Evolutionary conservation across 2,113 vertebrate genomes (phyloP).

Genomic region (Sphaerodactylus townsendi): DNA sequence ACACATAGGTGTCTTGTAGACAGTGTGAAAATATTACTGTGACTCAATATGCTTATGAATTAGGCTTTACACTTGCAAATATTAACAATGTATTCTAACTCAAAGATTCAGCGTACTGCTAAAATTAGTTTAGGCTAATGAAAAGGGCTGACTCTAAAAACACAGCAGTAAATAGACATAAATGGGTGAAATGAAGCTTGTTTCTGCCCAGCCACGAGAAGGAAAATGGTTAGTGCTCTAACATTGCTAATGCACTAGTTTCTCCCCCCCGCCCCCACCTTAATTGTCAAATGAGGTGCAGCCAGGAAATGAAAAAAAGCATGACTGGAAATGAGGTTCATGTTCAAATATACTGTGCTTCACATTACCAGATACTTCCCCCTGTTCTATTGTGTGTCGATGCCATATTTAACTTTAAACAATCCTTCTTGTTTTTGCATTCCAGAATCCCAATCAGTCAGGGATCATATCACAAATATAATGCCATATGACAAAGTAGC

Average conservation of each 20-base stretch:
- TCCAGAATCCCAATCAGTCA: too few species aligned
- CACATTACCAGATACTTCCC: background rate
- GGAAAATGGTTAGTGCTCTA: background rate
- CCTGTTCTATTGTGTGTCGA: too few species aligned
- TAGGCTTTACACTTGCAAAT: background rate
- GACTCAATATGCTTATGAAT: background rate
- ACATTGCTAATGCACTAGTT: background rate
- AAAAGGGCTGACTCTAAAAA: background rate
- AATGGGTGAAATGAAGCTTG: background rate
- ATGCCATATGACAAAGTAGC: too few species aligned
- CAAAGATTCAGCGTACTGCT: background rate
- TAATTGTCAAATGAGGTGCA: conserved; percentile 21
- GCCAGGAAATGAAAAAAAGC: conserved; percentile 1
- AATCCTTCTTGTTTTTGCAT: too few species aligned
- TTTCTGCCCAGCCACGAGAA: background rate
- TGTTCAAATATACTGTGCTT: background rate
- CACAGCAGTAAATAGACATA: background rate
- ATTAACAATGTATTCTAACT: background rate
- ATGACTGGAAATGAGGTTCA: background rate
- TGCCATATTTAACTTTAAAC: too few species aligned
- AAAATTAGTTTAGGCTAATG: background rate
- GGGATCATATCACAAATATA: too few species aligned
- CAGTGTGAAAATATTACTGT: background rate
- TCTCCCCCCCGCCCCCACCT: too few species aligned
- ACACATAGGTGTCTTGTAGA: background rate